phyloP scores from a whole-genome alignment of 2,888 invertebrate species.

The Lycocerus yunnanus region DNA sequence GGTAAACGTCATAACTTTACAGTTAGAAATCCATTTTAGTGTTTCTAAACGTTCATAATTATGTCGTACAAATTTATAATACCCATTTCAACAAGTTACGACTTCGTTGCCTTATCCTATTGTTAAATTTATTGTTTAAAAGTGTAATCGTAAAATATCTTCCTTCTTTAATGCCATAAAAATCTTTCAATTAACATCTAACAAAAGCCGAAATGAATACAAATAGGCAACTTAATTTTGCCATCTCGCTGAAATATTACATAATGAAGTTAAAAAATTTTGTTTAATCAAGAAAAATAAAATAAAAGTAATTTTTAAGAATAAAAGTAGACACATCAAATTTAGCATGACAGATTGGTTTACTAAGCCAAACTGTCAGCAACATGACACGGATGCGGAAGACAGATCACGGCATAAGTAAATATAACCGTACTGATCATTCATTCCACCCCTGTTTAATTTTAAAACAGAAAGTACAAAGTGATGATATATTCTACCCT shows the following conservation, averaged over 20 bases:
- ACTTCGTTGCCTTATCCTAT: neutral
- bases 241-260: neutral
- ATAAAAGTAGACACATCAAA: constrained; percentile 13
- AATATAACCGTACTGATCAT: constrained; percentile 6
- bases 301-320: neutral
- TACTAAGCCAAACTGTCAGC: constrained; percentile 15
- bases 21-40: neutral
- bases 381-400: constrained; percentile 22
- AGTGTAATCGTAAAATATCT: neutral
- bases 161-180: neutral
- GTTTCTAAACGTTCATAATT: neutral
- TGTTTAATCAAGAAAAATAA: neutral
- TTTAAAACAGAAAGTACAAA: neutral
- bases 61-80: neutral
- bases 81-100: neutral
- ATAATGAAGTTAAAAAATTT: neutral
- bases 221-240: neutral
- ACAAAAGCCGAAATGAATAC: neutral
- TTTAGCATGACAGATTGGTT: constrained; percentile 10
- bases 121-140: neutral
- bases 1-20: neutral
- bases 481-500: constrained; percentile 21
- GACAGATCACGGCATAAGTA: constrained; percentile 17
- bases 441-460: constrained; percentile 6
- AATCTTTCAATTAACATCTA: neutral